A percentile compares a stretch with the other conserved stretches of the same genome.
Evolutionary conservation across 2,113 vertebrate species (phyloP).

Genomic region (Lophura nycthemera): DNA sequence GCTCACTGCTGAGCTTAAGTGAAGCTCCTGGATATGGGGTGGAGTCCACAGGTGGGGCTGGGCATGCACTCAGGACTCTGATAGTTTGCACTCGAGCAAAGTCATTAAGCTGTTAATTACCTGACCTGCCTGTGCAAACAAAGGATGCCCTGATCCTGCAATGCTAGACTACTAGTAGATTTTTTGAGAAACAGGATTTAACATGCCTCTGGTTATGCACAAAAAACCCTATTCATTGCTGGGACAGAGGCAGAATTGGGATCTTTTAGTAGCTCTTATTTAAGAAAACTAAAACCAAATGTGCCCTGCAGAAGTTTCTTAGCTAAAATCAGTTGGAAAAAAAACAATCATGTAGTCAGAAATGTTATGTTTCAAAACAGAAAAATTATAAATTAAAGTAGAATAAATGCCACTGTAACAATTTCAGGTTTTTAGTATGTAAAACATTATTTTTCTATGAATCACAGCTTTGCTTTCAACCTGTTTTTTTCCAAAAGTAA

Average conservation of each 20-base stretch:
- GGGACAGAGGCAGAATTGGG: background rate
- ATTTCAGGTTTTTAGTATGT: background rate
- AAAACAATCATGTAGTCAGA: background rate
- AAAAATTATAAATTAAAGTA: background rate
- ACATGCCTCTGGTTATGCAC: background rate
- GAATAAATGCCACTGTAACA: background rate
- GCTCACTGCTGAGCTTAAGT: background rate
- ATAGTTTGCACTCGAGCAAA: background rate
- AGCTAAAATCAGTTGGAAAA: background rate
- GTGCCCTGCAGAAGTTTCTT: background rate
- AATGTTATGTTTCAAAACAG: background rate
- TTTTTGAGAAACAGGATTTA: background rate
- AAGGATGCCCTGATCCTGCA: background rate
- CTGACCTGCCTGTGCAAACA: background rate
- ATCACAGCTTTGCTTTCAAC: background rate
- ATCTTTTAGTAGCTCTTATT: background rate
- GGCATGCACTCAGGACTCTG: background rate
- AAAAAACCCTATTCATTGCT: background rate
- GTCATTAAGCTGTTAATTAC: background rate
- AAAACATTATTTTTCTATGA: background rate
- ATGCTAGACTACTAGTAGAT: background rate
- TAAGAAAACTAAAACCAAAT: background rate
- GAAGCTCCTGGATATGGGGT: no score
- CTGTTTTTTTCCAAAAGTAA: background rate
- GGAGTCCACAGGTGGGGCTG: background rate